A percentile compares a stretch with the other conserved stretches of the same genome.
Conservation (phyloP, 2,888 invertebrate genomes). For the Morpho deidamia region DNA sequence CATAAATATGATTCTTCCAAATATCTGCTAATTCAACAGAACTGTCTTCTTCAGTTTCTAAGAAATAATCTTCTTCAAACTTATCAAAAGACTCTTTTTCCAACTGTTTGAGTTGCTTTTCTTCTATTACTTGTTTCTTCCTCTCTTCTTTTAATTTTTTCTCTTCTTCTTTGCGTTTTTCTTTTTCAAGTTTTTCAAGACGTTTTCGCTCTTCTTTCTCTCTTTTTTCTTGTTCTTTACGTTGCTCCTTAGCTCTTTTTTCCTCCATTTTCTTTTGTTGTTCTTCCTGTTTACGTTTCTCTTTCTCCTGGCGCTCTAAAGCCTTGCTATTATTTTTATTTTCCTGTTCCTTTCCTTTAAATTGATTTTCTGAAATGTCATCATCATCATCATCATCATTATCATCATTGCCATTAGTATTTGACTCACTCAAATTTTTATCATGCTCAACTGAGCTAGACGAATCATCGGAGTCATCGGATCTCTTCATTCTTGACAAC, state of each 20-base stretch:
- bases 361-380: constrained; percentile 22
- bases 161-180: constrained; percentile 38
- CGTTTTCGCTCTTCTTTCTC: constrained; percentile 40
- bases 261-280: constrained; percentile 37
- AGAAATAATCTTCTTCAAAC: constrained; percentile 32
- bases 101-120: constrained; percentile 34
- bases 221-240: constrained; percentile 33
- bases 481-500: constrained; percentile 39
- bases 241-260: constrained; percentile 35
- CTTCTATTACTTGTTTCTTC: constrained; percentile 36
- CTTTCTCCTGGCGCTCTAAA: constrained; percentile 40
- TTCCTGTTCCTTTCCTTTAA: constrained; percentile 33
- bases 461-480: constrained; percentile 42
- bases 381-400: constrained; percentile 30
- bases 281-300: constrained; percentile 31
- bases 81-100: constrained; percentile 37
- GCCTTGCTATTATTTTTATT: constrained; percentile 36
- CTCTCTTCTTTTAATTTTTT: constrained; percentile 37
- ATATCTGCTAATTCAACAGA: constrained; percentile 58
- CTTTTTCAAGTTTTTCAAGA: constrained; percentile 41
- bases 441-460: constrained; percentile 38
- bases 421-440: constrained; percentile 18
- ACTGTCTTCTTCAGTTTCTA: constrained; percentile 42
- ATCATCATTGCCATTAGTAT: constrained; percentile 29
- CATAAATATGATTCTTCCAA: constrained; percentile 56